These are phyloP conservation scores for Pteronotus mesoamericanus DNA, from an alignment of 2,797 vertebrate genomes.

Conservation along the genomic window DNA sequence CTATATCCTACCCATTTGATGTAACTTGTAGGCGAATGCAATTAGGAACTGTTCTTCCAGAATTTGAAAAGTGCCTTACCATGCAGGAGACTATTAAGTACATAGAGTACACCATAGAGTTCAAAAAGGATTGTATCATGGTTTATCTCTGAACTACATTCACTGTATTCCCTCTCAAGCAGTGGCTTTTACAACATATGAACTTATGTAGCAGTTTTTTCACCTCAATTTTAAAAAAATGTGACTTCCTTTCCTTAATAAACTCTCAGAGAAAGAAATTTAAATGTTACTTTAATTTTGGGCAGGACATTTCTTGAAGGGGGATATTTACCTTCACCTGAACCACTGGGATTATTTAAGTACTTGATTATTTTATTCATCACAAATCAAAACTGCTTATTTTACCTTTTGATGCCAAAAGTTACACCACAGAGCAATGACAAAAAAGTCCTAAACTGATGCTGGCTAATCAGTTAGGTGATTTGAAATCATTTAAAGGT, in stretches of 20 bases:
- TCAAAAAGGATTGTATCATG: constrained; percentile 92
- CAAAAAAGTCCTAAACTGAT: constrained; percentile 30
- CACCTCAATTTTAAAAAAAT: constrained; percentile 89
- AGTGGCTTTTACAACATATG: constrained; percentile 97
- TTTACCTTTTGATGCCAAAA: constrained; percentile 56
- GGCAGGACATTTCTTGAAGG: constrained; percentile 75
- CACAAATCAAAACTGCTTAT: constrained; percentile 59
- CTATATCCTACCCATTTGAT: constrained; percentile 84
- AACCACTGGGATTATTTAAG: constrained; percentile 69
- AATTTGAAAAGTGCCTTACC: constrained; percentile 93
- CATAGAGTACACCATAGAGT: constrained; percentile 89
- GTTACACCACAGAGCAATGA: constrained; percentile 22
- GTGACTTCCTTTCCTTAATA: constrained; percentile 34
- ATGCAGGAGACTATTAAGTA: constrained; percentile 91
- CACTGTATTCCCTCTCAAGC: constrained; percentile 97
- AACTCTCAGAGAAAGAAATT: background rate
- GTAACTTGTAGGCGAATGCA: background rate
- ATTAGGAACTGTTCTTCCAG: constrained; percentile 83
- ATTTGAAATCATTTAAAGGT: constrained; percentile 33
- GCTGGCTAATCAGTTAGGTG: constrained; percentile 58
- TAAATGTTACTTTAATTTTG: constrained; percentile 49
- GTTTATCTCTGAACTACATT: constrained; percentile 97
- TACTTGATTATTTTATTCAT: constrained; percentile 69
- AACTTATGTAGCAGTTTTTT: constrained; percentile 96
- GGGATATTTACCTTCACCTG: constrained; percentile 44